These are phyloP conservation scores for Phortica magna DNA, from an alignment of 2,888 invertebrate genomes.

Conservation along the genomic window DNA sequence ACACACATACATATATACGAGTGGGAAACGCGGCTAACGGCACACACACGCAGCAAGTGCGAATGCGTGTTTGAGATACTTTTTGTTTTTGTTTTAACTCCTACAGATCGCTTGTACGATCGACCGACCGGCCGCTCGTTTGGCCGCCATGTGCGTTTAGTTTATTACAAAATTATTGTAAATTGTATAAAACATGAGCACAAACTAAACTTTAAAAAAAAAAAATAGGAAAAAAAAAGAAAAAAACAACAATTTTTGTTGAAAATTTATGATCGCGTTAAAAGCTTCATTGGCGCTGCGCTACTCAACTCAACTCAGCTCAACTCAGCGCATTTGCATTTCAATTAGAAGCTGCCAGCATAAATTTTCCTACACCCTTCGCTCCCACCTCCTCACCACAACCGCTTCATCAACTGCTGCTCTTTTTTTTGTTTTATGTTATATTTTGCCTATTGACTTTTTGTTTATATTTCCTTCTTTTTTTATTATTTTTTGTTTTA, in stretches of 20 bases:
- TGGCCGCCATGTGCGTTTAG: conserved; percentile 1
- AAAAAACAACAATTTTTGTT: not conserved
- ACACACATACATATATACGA: not conserved
- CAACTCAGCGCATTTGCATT: conserved; percentile 15
- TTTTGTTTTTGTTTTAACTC: not conserved
- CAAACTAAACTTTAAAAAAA: not conserved
- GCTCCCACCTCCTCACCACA: too few relatives aligned
- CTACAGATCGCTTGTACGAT: not conserved
- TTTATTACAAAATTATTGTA: conserved; percentile 34
- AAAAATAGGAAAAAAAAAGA: not conserved
- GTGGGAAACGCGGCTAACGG: not conserved
- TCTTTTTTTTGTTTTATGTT: conserved; percentile 4
- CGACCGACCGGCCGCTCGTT: not conserved
- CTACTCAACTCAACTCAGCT: not conserved
- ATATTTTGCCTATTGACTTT: not conserved
- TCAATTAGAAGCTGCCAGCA: conserved; percentile 3
- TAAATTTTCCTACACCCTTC: too few relatives aligned
- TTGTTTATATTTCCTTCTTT: not conserved
- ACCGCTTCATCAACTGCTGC: not conserved
- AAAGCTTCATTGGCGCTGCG: conserved; percentile 5
- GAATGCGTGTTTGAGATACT: conserved; percentile 5
- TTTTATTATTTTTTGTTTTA: not conserved
- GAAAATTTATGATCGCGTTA: conserved; percentile 28
- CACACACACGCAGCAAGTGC: conserved; percentile 12
- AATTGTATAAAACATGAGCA: conserved; percentile 18